Evolutionary conservation across 2,113 vertebrate species (phyloP), one percentile per base, ranked within the genome.

Genomic region (Cynocephalus volans): DNA sequence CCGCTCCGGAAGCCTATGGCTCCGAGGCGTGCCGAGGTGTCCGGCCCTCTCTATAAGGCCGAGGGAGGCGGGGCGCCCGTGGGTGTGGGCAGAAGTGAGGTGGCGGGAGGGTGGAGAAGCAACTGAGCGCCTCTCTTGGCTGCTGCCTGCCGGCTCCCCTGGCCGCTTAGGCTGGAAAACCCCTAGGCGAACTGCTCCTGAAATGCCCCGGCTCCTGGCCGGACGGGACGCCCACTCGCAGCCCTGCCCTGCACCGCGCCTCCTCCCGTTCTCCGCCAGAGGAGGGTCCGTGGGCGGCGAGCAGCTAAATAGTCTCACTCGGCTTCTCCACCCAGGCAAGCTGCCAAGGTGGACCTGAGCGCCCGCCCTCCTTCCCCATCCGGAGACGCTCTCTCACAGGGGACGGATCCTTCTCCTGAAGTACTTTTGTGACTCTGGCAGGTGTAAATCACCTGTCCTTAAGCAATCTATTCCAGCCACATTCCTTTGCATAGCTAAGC

Each of bases 31-130:
- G 54, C 76, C 0, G 62, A 14, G 73, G 83, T 5, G 88, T 60
- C 56, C 0, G 21, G 65, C 31, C 28, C 70, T 65, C 15, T 17
- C 83, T 85, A 48, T 90, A 90, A 93, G 96, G 85, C 84, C 36
- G 76, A 88, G 93, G 92, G 82, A 54, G 98, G 98, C 92, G 98
- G 97, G 95, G 97, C 98, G 24, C 93, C 50, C 23, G 77, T 4
- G 69, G 93, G 81, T 41, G 97, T 65, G 62, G 84, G 80, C 80
- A 9, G 5, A 0, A 21, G 50, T 0, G 86, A 50, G 28, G 93
- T 13, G 94, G 96, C 92, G 41, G 92, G 94, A 36, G 97, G 87
- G 14, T 45, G 54, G 23, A 24, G 26, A 3, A 3, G 81, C 50
- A 0, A 2, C 81, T 0, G 28, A 19, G 72, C 58, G 54, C 58